A percentile compares a stretch with the other conserved stretches of the same genome.
These are phyloP conservation scores for Drosophila sulfurigaster DNA, from an alignment of 1,140 invertebrate genomes.

Conservation along the genomic window DNA sequence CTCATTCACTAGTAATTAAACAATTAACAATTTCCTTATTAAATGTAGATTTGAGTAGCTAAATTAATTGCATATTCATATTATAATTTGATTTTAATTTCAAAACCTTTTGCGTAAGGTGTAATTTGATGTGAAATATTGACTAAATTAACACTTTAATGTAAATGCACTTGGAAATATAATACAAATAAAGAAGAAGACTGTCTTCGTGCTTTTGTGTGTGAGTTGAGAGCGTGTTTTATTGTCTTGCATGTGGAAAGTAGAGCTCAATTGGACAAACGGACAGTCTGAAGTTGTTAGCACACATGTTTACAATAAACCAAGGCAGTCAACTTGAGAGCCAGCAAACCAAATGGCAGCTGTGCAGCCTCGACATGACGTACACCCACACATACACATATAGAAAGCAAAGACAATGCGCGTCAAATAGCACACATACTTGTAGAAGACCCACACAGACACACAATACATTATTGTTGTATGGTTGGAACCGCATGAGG, in stretches of 20 bases:
- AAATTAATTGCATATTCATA: too few relatives aligned
- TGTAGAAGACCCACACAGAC: conserved; percentile 3
- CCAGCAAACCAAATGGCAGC: conserved; percentile 71
- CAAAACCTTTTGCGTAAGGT: conserved; percentile 8
- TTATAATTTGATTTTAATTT: background rate
- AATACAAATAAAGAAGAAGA: too few relatives aligned
- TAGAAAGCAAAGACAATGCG: conserved; percentile 11
- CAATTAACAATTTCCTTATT: too few relatives aligned
- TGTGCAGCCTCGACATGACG: conserved; percentile 53
- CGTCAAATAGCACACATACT: conserved; percentile 13
- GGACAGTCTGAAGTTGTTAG: conserved; percentile 62
- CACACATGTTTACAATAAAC: conserved; percentile 80
- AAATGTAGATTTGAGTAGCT: too few relatives aligned
- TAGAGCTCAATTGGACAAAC: conserved; percentile 29
- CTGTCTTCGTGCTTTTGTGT: background rate
- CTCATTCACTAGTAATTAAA: too few relatives aligned
- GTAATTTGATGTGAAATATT: conserved; percentile 24
- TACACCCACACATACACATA: conserved; percentile 3
- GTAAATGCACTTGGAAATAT: background rate
- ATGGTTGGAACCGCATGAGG: conserved; percentile 33
- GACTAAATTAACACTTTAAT: conserved; percentile 67
- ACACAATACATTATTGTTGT: background rate
- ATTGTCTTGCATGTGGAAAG: conserved; percentile 45
- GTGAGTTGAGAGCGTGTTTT: conserved; percentile 23
- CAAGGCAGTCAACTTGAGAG: conserved; percentile 74